Evolutionary conservation across 2,797 vertebrate species (phyloP).

Genomic region (Rallus crepitans): DNA sequence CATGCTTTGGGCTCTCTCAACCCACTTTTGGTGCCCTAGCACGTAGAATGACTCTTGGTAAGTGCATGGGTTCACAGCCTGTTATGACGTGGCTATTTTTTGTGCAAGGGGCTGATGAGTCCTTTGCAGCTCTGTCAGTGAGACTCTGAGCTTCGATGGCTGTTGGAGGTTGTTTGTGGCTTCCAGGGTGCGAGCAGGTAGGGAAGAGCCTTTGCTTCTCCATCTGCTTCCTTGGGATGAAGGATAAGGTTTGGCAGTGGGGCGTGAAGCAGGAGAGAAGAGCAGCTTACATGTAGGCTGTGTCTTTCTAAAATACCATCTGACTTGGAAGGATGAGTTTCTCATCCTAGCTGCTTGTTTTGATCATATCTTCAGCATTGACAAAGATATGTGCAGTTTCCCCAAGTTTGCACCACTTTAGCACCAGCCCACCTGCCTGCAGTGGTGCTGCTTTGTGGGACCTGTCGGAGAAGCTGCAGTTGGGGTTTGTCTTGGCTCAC

Average conservation of each 20-base stretch:
- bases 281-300: conserved; percentile 11
- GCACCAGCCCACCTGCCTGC: background rate
- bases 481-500: background rate
- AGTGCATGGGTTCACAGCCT: background rate
- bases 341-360: conserved; percentile 23
- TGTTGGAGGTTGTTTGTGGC: background rate
- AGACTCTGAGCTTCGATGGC: background rate
- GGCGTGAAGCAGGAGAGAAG: background rate
- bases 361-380: background rate
- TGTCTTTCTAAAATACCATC: conserved; percentile 40
- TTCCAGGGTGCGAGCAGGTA: background rate
- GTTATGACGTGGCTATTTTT: background rate
- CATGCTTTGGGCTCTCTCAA: background rate
- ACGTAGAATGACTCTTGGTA: background rate
- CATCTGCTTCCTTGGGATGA: background rate
- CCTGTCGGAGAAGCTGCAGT: background rate
- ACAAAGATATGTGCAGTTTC: background rate
- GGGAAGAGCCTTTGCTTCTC: background rate
- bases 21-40: background rate
- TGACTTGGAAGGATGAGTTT: conserved; percentile 19
- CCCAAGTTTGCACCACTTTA: background rate
- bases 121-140: background rate
- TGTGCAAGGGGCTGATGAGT: background rate
- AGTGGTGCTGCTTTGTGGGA: background rate
- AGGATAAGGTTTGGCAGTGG: background rate